phyloP scores from a whole-genome alignment of 1,140 invertebrate genomes.

The Caenorhabditis latens region DNA sequence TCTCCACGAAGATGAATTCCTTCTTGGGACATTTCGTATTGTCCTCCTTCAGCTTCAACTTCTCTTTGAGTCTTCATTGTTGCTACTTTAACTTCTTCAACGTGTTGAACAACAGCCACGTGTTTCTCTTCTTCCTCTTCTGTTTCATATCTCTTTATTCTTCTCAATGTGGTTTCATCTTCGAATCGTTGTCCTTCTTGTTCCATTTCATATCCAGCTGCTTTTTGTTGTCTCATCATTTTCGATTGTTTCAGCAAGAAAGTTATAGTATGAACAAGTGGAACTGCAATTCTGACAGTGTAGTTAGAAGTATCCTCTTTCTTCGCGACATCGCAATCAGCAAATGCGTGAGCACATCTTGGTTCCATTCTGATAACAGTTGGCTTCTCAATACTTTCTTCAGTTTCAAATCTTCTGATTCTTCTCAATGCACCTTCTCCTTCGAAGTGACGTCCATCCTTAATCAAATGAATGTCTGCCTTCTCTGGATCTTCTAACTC shows the following conservation, averaged over 20 bases:
- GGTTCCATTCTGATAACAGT: conserved; percentile 56
- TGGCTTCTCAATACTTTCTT: conserved; percentile 61
- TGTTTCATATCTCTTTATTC: conserved; percentile 58
- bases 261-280: conserved; percentile 57
- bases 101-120: conserved; percentile 33
- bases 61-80: conserved; percentile 53
- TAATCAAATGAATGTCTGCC: conserved; percentile 59
- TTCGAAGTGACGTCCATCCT: conserved; percentile 61
- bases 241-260: conserved; percentile 56
- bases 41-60: conserved; percentile 63
- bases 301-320: conserved; percentile 64
- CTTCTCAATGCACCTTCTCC: conserved; percentile 58
- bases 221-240: conserved; percentile 51
- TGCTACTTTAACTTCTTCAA: conserved; percentile 54
- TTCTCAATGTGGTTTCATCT: conserved; percentile 56
- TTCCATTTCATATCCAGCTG: conserved; percentile 52
- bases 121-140: conserved; percentile 60
- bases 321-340: conserved; percentile 64
- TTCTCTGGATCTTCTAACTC: conserved; percentile 57
- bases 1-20: conserved; percentile 62
- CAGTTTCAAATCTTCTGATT: conserved; percentile 60
- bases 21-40: conserved; percentile 65
- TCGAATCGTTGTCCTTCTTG: conserved; percentile 62
- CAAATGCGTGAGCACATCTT: conserved; percentile 65
- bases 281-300: conserved; percentile 63